Base-by-base conservation (phyloP, 2,113 vertebrate genomes). In the Butorides virescens region DNA sequence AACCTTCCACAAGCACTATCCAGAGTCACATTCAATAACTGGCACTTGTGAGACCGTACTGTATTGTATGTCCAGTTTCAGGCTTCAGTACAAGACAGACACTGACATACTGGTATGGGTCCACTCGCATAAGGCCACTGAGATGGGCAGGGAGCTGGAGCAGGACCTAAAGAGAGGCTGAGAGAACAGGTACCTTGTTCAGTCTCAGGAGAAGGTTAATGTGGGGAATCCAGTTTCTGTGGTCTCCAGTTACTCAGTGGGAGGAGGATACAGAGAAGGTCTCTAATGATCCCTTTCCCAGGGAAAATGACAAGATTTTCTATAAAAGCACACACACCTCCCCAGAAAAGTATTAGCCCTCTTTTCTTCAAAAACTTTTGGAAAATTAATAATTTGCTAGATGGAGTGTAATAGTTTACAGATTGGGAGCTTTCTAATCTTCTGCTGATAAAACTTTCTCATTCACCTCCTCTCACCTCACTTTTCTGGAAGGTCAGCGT, bases 91-190 rank as follows among this genome's bases (percentile, higher is more conserved):
- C 74, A 32, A 32, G 47, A 23, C 30, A 44, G 27, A 42, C n/a
- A 42, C 1, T 19, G 44, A 37, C 42, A 30, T 13, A 67, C 36
- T 25, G 73, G 25, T 42, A 16, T 2, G 3, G 77, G 53, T 26
- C 9, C 37, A 26, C 9, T 2, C 26, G 20, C 63, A 32, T 32
- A 4, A 1, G 5, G 32, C 37, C 81, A 50, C 36, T 0, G 3
- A 23, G 72, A 67, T 1, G 21, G 32, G 55, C 5, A 62, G 26
- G 11, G 85, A 77, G 34, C 47, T 53, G 47, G 32, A 53, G 53
- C 4, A 17, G 19, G 55, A 37, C 37, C 47, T 25, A 25, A 21
- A 59, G 36, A 17, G 15, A 67, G 26, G 46, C 67, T 49, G 59
- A 73, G 23, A 67, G 15, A 56, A 19, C 23, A 11, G 50, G n/a